Evolutionary conservation across 1,140 invertebrate genomes (phyloP).

Genomic region (Diorhabda carinulata): DNA sequence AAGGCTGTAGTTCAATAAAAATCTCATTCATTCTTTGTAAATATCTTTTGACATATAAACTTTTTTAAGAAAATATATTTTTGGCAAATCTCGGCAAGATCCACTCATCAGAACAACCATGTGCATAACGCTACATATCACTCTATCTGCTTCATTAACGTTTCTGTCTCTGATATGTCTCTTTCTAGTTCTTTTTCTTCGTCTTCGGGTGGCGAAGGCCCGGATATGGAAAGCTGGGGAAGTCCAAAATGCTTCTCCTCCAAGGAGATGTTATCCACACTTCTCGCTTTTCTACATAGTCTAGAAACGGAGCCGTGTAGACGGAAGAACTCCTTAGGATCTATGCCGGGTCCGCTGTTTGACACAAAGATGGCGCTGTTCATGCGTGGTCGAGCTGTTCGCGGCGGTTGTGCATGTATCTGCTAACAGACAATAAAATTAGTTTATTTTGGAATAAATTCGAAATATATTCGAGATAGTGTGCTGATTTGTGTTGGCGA

Average conservation of each 20-base stretch:
- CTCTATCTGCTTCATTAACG: slow-evolving; percentile 7
- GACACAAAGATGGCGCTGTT: slow-evolving; percentile 73
- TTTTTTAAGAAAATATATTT: neutral
- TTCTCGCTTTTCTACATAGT: slow-evolving; percentile 72
- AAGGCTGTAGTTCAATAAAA: no score
- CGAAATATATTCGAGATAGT: no score
- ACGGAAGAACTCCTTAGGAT: slow-evolving; percentile 70
- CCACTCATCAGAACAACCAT: neutral
- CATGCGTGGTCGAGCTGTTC: slow-evolving; percentile 63
- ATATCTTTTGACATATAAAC: neutral
- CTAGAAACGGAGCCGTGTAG: slow-evolving; percentile 73
- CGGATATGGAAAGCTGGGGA: slow-evolving; percentile 70
- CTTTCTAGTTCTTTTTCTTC: slow-evolving; percentile 45
- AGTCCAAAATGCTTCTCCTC: slow-evolving; percentile 60
- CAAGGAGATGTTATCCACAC: slow-evolving; percentile 62
- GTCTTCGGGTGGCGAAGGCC: slow-evolving; percentile 69
- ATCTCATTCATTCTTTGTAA: no score
- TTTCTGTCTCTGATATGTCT: slow-evolving; percentile 6
- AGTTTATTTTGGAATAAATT: no score
- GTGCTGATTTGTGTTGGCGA: no score
- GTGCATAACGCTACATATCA: neutral
- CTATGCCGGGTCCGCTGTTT: slow-evolving; percentile 68
- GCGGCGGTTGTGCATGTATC: slow-evolving; percentile 44
- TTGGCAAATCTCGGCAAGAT: neutral
- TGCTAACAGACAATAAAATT: neutral